These are phyloP conservation scores for Sipunculus nudus DNA, from an alignment of 2,888 invertebrate species.

Conservation along the genomic window DNA sequence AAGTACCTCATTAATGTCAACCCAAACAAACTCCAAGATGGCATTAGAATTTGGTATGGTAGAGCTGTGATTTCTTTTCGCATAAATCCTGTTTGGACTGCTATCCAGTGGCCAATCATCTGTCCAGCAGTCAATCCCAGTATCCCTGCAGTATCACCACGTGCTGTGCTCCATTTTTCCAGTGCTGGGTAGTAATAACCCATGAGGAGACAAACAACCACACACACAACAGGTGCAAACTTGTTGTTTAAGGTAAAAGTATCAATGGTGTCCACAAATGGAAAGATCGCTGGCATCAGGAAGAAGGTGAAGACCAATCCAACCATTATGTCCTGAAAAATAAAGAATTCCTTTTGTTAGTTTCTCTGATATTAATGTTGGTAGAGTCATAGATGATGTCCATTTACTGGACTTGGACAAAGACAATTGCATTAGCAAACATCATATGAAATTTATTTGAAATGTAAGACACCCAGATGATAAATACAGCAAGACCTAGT, in stretches of 20 bases:
- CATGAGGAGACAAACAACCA: slow-evolving; percentile 64
- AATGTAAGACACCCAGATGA: too few relatives aligned
- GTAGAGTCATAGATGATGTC: too few relatives aligned
- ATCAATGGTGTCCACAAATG: slow-evolving; percentile 80
- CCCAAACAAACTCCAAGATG: slow-evolving; percentile 71
- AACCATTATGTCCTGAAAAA: slow-evolving; percentile 81
- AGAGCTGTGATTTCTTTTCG: slow-evolving; percentile 69
- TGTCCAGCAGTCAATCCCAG: slow-evolving; percentile 75
- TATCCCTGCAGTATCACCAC: slow-evolving; percentile 90
- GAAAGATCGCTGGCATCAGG: slow-evolving; percentile 79
- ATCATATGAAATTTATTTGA: too few relatives aligned
- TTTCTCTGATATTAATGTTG: too few relatives aligned
- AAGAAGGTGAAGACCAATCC: slow-evolving; percentile 77
- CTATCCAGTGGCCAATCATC: slow-evolving; percentile 83
- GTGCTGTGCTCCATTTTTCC: slow-evolving; percentile 88
- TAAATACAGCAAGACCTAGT: too few relatives aligned
- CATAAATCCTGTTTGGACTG: slow-evolving; percentile 79
- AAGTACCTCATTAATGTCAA: slow-evolving; percentile 70
- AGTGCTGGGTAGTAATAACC: slow-evolving; percentile 82
- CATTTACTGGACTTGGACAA: too few relatives aligned
- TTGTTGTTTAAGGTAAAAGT: slow-evolving; percentile 76
- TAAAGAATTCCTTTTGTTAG: slow-evolving; percentile 9
- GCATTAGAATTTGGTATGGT: slow-evolving; percentile 83
- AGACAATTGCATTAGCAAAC: too few relatives aligned
- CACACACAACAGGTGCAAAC: slow-evolving; percentile 67